Evolutionary conservation across 2,113 vertebrate species (phyloP).

Genomic region (Ascaphus truei): DNA sequence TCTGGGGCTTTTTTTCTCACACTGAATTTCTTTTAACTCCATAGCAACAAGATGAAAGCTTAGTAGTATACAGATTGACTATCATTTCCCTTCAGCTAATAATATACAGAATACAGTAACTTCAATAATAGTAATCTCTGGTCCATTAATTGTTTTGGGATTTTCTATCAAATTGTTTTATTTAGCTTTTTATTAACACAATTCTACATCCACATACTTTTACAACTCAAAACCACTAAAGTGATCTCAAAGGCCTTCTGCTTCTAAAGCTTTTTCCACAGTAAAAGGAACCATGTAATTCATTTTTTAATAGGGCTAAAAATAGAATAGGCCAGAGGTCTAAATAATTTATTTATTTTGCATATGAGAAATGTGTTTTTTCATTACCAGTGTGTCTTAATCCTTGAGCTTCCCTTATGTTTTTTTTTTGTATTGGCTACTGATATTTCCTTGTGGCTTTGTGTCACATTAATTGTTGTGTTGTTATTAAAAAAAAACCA

Average conservation of each 20-base stretch:
- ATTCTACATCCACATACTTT: background rate
- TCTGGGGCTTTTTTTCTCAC: background rate
- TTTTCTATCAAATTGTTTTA: background rate
- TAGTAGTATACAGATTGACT: conserved; percentile 2
- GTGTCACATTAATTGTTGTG: too few relatives aligned
- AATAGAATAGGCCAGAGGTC: conserved; percentile 19
- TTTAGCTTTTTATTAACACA: background rate
- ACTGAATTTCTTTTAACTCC: background rate
- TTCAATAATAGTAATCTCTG: background rate
- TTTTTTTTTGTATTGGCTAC: too few relatives aligned
- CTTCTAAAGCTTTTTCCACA: conserved; percentile 14
- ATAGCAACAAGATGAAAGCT: background rate
- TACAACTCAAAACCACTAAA: background rate
- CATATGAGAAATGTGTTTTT: conserved; percentile 2
- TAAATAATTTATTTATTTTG: conserved; percentile 25
- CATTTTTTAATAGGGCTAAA: conserved; percentile 23
- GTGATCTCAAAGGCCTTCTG: background rate
- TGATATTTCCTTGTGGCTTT: too few relatives aligned
- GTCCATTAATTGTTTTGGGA: background rate
- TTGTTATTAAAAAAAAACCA: too few relatives aligned
- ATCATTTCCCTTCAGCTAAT: background rate
- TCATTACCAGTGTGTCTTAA: background rate
- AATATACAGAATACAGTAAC: background rate
- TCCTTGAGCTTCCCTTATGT: background rate
- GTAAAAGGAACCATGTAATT: conserved; percentile 3